phyloP scores from a whole-genome alignment of 2,797 vertebrate species.

The Hoplostethus mediterraneus region DNA sequence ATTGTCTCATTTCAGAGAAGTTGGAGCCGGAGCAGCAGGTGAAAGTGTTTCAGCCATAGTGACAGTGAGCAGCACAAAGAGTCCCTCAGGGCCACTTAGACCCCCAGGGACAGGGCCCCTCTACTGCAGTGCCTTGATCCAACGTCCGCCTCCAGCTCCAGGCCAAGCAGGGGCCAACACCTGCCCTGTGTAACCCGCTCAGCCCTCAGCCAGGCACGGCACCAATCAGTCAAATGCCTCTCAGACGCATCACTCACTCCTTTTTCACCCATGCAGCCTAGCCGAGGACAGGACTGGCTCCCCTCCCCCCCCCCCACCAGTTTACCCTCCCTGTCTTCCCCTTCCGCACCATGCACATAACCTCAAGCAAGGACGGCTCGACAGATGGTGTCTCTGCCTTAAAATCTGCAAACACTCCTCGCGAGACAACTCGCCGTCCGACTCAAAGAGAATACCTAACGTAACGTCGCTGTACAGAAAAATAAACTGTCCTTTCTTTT shows the following conservation, averaged over 20 bases:
- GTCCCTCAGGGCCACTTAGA: slow-evolving; percentile 84
- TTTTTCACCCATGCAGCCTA: not conserved
- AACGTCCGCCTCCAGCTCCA: slow-evolving; percentile 87
- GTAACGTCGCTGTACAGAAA: slow-evolving; percentile 56
- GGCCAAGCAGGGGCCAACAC: slow-evolving; percentile 81
- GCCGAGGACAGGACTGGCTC: slow-evolving; percentile 31
- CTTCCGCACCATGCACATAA: slow-evolving; percentile 6
- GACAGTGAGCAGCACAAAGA: slow-evolving; percentile 87
- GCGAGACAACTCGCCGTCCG: slow-evolving; percentile 30
- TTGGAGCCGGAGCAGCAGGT: slow-evolving; percentile 85
- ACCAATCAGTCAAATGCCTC: slow-evolving; percentile 63
- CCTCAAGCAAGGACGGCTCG: slow-evolving; percentile 50
- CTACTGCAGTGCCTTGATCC: slow-evolving; percentile 97
- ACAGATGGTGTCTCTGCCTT: slow-evolving; percentile 88
- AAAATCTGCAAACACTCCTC: slow-evolving; percentile 78
- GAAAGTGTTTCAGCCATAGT: slow-evolving; percentile 85
- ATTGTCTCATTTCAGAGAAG: slow-evolving; percentile 73
- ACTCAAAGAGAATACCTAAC: slow-evolving; percentile 49
- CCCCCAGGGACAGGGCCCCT: slow-evolving; percentile 81
- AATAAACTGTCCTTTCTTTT: slow-evolving; percentile 44
- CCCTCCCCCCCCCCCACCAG: slow-evolving; percentile 7
- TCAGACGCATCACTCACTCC: slow-evolving; percentile 65
- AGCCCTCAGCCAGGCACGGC: slow-evolving; percentile 62
- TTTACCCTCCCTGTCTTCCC: slow-evolving; percentile 2
- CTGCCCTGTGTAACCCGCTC: slow-evolving; percentile 68